A percentile compares a stretch with the other conserved stretches of the same genome.
Evolutionary conservation across 2,113 vertebrate species (phyloP).

Genomic region (Phyllostomus hastatus): DNA sequence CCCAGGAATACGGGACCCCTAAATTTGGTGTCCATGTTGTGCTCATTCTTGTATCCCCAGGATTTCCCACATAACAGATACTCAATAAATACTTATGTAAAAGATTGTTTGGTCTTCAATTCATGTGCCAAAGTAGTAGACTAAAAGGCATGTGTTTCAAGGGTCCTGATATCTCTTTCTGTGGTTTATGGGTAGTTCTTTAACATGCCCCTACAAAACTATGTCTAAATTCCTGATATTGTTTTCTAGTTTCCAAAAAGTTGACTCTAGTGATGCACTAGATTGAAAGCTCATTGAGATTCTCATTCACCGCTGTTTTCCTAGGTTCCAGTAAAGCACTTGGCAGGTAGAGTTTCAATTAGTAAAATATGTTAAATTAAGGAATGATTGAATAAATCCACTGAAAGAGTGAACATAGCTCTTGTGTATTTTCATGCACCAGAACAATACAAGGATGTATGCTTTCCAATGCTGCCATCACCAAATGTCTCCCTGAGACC

Average conservation of each 20-base stretch:
- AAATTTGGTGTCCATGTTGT: slow-evolving; percentile 8
- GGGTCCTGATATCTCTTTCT: neutral
- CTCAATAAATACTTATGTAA: slow-evolving; percentile 1
- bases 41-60: neutral
- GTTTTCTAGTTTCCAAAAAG: neutral
- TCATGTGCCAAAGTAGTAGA: neutral
- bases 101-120: slow-evolving; percentile 20
- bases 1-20: neutral
- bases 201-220: neutral
- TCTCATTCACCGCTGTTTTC: neutral
- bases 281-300: neutral
- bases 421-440: neutral
- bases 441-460: neutral
- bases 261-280: neutral
- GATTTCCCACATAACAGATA: neutral
- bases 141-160: neutral
- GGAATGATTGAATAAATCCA: neutral
- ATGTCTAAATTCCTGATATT: neutral
- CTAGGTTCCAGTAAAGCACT: neutral
- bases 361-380: neutral
- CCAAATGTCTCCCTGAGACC: neutral
- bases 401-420: neutral
- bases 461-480: neutral
- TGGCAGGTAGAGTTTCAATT: neutral
- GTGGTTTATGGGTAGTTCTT: slow-evolving; percentile 10